Conservation (phyloP, 2,797 vertebrate species). For the Hippopotamyrus pictus region DNA sequence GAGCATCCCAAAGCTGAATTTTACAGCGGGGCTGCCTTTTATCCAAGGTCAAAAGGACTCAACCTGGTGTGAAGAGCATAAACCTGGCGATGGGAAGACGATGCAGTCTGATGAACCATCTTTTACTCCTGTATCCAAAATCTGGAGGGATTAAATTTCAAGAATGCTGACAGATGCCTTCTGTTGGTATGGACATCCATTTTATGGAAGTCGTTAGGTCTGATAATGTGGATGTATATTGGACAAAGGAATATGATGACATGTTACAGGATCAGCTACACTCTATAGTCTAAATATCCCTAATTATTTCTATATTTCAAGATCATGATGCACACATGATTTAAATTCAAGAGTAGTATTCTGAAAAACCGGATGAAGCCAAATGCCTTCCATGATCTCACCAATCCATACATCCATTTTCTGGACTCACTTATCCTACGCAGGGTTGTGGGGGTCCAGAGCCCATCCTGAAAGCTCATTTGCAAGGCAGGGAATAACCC, state of each 20-base stretch:
- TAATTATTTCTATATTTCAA: neutral
- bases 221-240: neutral
- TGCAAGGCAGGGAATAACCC: neutral
- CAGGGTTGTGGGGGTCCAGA: neutral
- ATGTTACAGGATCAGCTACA: neutral
- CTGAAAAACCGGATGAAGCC: neutral
- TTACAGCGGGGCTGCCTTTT: neutral
- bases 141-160: neutral
- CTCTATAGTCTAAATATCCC: neutral
- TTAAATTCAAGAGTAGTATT: neutral
- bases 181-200: neutral
- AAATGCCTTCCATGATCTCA: neutral
- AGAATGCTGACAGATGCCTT: neutral
- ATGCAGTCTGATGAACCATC: neutral
- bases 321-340: neutral
- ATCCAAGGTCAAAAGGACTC: neutral
- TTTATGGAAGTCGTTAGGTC: neutral
- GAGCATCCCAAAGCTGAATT: neutral
- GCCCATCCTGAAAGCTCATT: neutral
- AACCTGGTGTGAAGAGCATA: neutral
- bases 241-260: neutral
- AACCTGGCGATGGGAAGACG: neutral
- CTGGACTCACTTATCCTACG: neutral
- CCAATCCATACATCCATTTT: neutral
- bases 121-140: neutral